Conservation (phyloP, 2,888 invertebrate species). For the Dicroscelio sp. region DNA sequence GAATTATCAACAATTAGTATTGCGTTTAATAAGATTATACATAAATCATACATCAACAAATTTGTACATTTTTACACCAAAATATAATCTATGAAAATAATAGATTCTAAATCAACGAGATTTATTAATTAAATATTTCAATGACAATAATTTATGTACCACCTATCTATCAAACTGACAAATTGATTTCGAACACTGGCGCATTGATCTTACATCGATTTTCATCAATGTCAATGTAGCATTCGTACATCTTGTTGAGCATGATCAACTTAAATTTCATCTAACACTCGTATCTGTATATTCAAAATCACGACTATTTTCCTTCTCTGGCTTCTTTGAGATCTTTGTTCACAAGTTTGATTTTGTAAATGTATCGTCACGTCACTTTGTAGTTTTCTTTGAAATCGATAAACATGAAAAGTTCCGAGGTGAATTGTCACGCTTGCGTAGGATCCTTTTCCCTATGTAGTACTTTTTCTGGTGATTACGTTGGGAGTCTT, state of each 20-base stretch:
- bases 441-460: conserved; percentile 74
- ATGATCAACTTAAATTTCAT: conserved; percentile 44
- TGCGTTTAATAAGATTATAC: too few species aligned
- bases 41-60: too few species aligned
- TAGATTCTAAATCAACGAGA: too few species aligned
- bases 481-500: conserved; percentile 51
- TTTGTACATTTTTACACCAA: too few species aligned
- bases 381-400: conserved; percentile 53
- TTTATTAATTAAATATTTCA: too few species aligned
- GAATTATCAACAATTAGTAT: too few species aligned
- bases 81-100: too few species aligned
- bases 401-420: conserved; percentile 56
- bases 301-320: conserved; percentile 37
- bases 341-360: conserved; percentile 28
- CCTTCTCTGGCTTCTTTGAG: conserved; percentile 28
- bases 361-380: conserved; percentile 59
- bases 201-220: neutral
- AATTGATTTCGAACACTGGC: too few species aligned
- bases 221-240: neutral
- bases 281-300: conserved; percentile 15
- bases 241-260: conserved; percentile 18
- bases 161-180: too few species aligned
- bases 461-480: conserved; percentile 59
- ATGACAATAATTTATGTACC: too few species aligned
- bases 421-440: conserved; percentile 52